A percentile compares a stretch with the other conserved stretches of the same genome.
phyloP scores from a whole-genome alignment of 2,113 vertebrate species.

The Rhinoptilus africanus region DNA sequence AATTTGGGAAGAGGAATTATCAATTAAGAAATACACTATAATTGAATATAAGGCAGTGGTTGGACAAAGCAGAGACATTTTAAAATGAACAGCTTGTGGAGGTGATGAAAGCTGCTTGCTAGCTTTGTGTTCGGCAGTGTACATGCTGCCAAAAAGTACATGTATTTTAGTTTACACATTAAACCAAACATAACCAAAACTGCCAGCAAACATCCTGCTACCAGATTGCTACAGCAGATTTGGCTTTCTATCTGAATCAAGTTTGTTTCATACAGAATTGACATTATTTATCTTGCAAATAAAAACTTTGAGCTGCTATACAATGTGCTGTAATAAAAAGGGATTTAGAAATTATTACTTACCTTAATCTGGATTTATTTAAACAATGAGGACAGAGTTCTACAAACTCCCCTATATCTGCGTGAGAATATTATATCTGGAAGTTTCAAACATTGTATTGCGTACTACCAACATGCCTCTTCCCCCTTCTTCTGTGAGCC shows the following conservation, averaged over 20 bases:
- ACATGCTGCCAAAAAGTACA: not conserved
- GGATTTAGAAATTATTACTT: not conserved
- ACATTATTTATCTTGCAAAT: not conserved
- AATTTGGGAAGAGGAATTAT: not conserved
- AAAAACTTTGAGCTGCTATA: not conserved
- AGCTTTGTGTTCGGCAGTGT: not conserved
- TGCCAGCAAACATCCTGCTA: not conserved
- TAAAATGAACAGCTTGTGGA: not conserved
- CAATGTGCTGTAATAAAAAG: not conserved
- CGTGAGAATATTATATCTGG: not conserved
- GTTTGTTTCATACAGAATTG: not conserved
- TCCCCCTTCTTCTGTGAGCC: not conserved
- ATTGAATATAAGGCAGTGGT: not conserved
- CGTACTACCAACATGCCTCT: not conserved
- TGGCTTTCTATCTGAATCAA: not conserved
- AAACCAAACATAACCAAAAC: constrained; percentile 26
- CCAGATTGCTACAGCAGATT: not conserved
- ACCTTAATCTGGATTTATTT: not conserved
- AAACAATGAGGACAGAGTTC: not conserved
- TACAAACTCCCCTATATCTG: not conserved
- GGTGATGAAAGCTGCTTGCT: not conserved
- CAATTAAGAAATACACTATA: not conserved
- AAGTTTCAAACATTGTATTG: not conserved
- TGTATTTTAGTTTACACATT: not conserved
- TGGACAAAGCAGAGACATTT: not conserved